Evolutionary conservation across 2,888 invertebrate genomes (phyloP).

Genomic region (Cephonodes hylas): DNA sequence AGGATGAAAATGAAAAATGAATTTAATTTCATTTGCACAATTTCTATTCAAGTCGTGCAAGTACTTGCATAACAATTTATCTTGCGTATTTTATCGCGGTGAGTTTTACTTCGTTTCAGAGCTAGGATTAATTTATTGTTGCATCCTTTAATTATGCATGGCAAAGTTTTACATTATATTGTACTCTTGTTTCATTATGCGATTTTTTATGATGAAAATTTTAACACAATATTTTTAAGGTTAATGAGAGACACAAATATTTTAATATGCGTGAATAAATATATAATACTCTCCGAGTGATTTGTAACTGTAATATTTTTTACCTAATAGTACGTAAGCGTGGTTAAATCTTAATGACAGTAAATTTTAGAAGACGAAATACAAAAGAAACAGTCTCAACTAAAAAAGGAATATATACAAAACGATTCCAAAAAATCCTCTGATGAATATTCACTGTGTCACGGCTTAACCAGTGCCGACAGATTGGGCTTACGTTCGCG

Average conservation of each 20-base stretch:
- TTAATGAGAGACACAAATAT: not conserved
- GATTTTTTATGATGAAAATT: too few relatives aligned
- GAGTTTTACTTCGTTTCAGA: not conserved
- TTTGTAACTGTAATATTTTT: too few relatives aligned
- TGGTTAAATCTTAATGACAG: too few relatives aligned
- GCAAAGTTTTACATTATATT: not conserved
- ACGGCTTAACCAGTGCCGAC: not conserved
- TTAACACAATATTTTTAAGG: not conserved
- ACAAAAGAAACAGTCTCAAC: not conserved
- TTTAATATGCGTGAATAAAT: too few relatives aligned
- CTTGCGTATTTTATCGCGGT: not conserved
- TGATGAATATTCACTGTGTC: not conserved
- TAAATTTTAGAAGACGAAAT: not conserved
- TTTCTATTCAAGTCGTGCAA: not conserved
- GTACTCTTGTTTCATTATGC: too few relatives aligned
- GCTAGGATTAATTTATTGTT: not conserved
- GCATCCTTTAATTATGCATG: not conserved
- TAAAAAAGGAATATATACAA: not conserved
- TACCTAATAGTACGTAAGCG: too few relatives aligned
- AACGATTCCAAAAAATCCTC: not conserved
- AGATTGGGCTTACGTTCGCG: not conserved
- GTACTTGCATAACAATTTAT: not conserved
- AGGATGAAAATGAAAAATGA: not conserved
- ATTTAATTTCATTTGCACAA: not conserved
- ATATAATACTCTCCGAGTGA: too few relatives aligned